phyloP scores from a whole-genome alignment of 2,113 vertebrate genomes.

The Melanostigma gelatinosum region DNA sequence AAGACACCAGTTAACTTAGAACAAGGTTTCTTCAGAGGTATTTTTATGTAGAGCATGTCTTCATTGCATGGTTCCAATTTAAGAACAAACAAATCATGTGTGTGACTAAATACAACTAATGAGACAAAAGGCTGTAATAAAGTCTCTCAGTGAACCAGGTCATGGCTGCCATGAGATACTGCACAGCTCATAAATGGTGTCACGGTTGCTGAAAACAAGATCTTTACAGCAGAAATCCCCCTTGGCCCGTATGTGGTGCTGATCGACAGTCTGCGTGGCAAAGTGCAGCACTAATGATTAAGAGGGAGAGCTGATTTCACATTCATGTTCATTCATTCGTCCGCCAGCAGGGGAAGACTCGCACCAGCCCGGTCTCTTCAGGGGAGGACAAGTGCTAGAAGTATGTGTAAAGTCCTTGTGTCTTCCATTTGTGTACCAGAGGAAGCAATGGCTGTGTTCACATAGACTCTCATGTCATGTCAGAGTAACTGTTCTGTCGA shows the following conservation, averaged over 20 bases:
- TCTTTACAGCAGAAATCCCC: neutral
- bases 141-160: slow-evolving; percentile 11
- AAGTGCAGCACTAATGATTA: neutral
- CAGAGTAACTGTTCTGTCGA: neutral
- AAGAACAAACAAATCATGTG: slow-evolving; percentile 13
- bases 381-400: neutral
- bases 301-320: slow-evolving; percentile 1
- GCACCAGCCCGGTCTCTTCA: neutral
- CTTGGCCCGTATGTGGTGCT: neutral
- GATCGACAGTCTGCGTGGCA: neutral
- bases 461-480: neutral
- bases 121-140: slow-evolving; percentile 17
- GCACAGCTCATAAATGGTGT: slow-evolving; percentile 10
- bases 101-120: slow-evolving; percentile 22
- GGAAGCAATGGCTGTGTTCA: slow-evolving; percentile 19
- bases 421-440: neutral
- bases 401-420: neutral
- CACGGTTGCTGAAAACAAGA: neutral
- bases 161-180: slow-evolving; percentile 3
- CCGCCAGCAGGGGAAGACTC: slow-evolving; percentile 52
- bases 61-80: slow-evolving; percentile 15
- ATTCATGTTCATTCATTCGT: neutral
- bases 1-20: neutral
- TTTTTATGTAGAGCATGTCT: slow-evolving; percentile 46
- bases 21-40: slow-evolving; percentile 22